Conservation (phyloP, 2,113 vertebrate genomes). For the Melanerpes aurifrons region DNA sequence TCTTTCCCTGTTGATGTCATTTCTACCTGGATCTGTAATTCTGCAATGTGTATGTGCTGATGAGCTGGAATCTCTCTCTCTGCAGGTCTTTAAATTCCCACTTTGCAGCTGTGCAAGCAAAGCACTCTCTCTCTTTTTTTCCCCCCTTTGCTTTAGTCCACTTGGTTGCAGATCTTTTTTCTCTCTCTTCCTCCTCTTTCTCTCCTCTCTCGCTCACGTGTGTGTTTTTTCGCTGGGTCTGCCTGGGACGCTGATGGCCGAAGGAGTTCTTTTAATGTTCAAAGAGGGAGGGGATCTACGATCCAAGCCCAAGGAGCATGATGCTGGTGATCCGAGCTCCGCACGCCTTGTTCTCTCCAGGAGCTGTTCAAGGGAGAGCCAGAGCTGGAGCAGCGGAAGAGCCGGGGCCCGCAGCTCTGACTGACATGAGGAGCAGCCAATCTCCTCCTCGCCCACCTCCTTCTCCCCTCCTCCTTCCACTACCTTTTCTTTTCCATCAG, state of each 20-base stretch:
- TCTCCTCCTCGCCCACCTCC: conserved; percentile 10
- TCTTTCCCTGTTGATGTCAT: conserved; percentile 98
- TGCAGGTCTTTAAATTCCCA: conserved; percentile 73
- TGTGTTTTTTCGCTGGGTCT: conserved; percentile 14
- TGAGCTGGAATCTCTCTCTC: conserved; percentile 66
- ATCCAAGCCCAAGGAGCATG: conserved; percentile 71
- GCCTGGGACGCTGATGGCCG: conserved; percentile 44
- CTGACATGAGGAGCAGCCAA: conserved; percentile 56
- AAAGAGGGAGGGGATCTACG: conserved; percentile 44
- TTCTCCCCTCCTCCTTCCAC: conserved; percentile 50
- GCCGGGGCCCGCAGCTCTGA: conserved; percentile 45
- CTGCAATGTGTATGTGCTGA: conserved; percentile 70
- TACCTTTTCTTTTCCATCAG: conserved; percentile 65
- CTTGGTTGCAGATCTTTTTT: conserved; percentile 59
- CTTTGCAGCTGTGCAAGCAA: conserved; percentile 67
- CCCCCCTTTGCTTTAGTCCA: conserved; percentile 58
- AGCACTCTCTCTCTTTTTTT: conserved; percentile 43
- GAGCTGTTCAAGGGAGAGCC: conserved; percentile 71
- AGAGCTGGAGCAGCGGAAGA: conserved; percentile 69
- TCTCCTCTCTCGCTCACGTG: conserved; percentile 5
- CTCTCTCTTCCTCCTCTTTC: conserved; percentile 40
- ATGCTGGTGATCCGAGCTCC: conserved; percentile 68
- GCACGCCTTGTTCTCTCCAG: conserved; percentile 68
- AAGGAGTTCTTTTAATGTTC: conserved; percentile 30
- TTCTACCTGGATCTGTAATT: conserved; percentile 73